Evolutionary conservation across 2,888 invertebrate genomes (phyloP), one percentile per base, ranked within the genome.

Genomic region (Cryptops parisi): DNA sequence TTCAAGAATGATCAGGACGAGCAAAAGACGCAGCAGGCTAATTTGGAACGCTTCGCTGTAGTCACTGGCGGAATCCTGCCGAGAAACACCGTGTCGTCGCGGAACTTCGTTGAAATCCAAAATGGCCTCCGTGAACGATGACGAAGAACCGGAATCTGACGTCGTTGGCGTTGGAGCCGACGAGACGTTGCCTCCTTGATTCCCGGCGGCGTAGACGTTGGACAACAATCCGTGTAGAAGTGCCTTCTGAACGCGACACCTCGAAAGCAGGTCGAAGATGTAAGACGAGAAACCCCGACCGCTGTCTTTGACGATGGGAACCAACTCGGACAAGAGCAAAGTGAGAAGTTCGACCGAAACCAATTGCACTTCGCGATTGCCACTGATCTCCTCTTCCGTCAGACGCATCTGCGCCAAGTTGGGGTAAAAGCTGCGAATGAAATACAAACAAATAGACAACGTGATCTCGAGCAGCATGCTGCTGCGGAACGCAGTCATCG

Each of bases 171-270:
- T 17, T 12, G 25, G 9, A 5, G 26, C 21, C 3, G 41, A 38
- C 21, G 27, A 19, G n/a, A n/a, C n/a, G n/a, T 25, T 40, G 49
- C 24, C 63, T 60, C 12, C n/a, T 57, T 53, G 54, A 22, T 22
- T 19, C 9, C 46, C 25, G 19, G 50, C 19, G 2, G 75, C 76
- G 62, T 80, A 73, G 2, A 87, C 82, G 19, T 82, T 82, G 2
- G 86, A 82, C 48, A 86, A 75, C 21, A 87, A 71, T 64, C 84
- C 84, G 66, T 87, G 86, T 47, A 89, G 72, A 46, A 85, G 75
- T 23, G 84, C 81, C 65, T 87, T 87, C 68, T 89, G 88, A 47
- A 89, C 74, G 68, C 87, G 87, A 63, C 84, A 84, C 58, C 83
- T 78, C 2, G 76, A 73, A 63, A 87, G 70, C 60, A 71, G 69